Conservation (phyloP, 1,140 invertebrate genomes). For the Drosophila varians region DNA sequence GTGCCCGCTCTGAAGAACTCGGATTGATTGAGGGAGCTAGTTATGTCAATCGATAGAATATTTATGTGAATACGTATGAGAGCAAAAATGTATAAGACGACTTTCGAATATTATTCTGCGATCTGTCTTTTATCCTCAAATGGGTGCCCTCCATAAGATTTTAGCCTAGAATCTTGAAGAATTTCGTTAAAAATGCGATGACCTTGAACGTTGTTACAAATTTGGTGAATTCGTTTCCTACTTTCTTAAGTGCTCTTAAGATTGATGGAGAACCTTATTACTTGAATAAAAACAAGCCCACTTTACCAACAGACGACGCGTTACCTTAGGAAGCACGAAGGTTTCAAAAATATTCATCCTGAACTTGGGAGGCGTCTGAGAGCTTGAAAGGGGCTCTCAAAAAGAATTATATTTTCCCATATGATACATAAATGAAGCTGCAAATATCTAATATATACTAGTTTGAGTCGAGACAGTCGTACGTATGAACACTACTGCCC, state of each 20-base stretch:
- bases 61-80: background rate
- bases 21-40: constrained; percentile 5
- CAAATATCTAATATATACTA: no score
- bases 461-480: no score
- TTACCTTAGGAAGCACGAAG: no score
- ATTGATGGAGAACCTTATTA: constrained; percentile 11
- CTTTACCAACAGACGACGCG: no score
- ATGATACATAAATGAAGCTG: no score
- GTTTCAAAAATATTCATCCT: no score
- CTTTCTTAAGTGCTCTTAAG: constrained; percentile 38
- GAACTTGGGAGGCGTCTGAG: no score
- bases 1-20: constrained; percentile 6
- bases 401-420: no score
- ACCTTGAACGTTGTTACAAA: constrained; percentile 54
- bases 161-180: constrained; percentile 33
- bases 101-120: background rate
- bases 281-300: background rate
- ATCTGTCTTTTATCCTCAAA: no score
- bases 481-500: no score
- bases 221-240: constrained; percentile 44
- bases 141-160: constrained; percentile 9
- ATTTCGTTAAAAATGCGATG: constrained; percentile 31
- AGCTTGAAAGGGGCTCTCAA: no score
- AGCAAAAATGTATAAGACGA: no score
- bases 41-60: background rate